Evolutionary conservation across 2,888 invertebrate species (phyloP).

Genomic region (Coelinius sp.): DNA sequence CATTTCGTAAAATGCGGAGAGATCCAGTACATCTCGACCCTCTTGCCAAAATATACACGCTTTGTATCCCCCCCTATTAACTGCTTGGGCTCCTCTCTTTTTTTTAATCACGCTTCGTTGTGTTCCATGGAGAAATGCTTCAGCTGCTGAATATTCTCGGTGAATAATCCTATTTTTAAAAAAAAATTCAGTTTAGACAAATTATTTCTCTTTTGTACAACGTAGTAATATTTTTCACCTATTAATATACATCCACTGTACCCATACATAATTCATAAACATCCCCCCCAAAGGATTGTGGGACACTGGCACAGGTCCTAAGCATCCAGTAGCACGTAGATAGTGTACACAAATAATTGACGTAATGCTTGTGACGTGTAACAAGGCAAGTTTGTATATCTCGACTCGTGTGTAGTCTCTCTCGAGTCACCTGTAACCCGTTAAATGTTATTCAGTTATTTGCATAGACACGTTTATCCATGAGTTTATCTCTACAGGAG

Average conservation of each 20-base stretch:
- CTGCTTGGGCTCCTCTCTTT: slow-evolving; percentile 7
- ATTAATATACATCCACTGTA: too few species aligned
- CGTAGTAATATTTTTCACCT: too few species aligned
- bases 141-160: too few species aligned
- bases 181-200: too few species aligned
- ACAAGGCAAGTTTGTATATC: slow-evolving; percentile 26
- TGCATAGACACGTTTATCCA: slow-evolving; percentile 39
- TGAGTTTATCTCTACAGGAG: slow-evolving; percentile 32
- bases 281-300: background rate
- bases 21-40: slow-evolving; percentile 26
- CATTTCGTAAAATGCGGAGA: slow-evolving; percentile 48
- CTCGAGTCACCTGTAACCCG: slow-evolving; percentile 32
- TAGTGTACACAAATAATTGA: slow-evolving; percentile 36
- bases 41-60: slow-evolving; percentile 39
- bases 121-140: too few species aligned
- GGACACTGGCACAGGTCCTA: background rate
- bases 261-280: slow-evolving; percentile 32
- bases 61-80: slow-evolving; percentile 35
- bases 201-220: too few species aligned
- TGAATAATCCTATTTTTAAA: too few species aligned
- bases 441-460: slow-evolving; percentile 31
- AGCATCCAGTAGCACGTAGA: background rate
- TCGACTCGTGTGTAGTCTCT: slow-evolving; percentile 4
- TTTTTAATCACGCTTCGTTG: background rate
- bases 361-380: slow-evolving; percentile 33